Base-by-base conservation (phyloP, 1,140 invertebrate species). In the Dryas iulia region DNA sequence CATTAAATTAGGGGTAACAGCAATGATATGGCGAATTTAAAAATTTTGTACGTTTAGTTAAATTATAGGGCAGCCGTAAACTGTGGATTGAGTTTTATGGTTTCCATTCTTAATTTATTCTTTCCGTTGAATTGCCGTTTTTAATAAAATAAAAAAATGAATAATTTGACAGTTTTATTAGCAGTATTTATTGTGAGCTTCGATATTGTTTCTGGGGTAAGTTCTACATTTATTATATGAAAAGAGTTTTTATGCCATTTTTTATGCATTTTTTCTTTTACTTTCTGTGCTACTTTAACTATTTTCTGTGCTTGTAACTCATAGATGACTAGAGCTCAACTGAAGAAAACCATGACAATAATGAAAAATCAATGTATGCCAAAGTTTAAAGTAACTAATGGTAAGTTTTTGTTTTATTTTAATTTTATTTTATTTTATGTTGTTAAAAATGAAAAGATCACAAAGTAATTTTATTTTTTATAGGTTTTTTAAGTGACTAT, bases 291-390 rank as follows among this genome's bases (percentile, higher is more conserved):
- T n/a, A n/a, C n/a, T n/a, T n/a, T n/a, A n/a, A n/a, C n/a, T n/a
- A n/a, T n/a, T n/a, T n/a, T n/a, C n/a, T n/a, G n/a, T n/a, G n/a
- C n/a, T n/a, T n/a, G 1, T 30, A 18, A 39, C 66, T 67, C 62
- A n/a, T 39, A 89, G 87, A 87, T 89, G 85, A 79, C 82, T 25
- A 76, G 82, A 68, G 74, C 69, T 52, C 85, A 89, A 69, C 39
- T 89, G 0, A 89, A 86, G 59, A 88, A 89, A 31, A 87, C 84
- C 5, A 62, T 87, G 70, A 77, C 76, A 2, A 59, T 88, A 14
- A 77, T 83, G 76, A 89, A 86, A 58, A 89, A 87, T 35, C 84
- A 87, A 57, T 89, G 87, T 60, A 81, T 87, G 77, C 76, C 78
- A 1, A 88, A 89, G 73, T 71, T 76, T 59, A 81, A 77, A n/a